Evolutionary conservation across 2,888 invertebrate species (phyloP).

Genomic region (Liodrosophila aerea): DNA sequence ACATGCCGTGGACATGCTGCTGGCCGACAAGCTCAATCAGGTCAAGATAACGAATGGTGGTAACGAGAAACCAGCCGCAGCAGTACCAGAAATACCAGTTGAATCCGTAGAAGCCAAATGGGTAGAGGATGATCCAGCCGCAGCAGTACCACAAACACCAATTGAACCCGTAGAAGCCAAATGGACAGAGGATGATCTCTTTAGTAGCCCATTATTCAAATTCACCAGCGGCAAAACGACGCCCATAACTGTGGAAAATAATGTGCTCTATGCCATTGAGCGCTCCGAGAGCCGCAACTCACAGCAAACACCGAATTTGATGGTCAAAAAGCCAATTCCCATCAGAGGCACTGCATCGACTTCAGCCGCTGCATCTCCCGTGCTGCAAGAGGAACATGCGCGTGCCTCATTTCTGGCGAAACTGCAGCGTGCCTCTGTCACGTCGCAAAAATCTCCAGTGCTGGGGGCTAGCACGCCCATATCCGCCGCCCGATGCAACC

Average conservation of each 20-base stretch:
- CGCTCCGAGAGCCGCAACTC: constrained; percentile 74
- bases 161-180: no score
- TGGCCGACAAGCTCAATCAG: constrained; percentile 73
- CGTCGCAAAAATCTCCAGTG: constrained; percentile 28
- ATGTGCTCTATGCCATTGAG: constrained; percentile 77
- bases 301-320: constrained; percentile 25
- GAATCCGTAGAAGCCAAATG: constrained; percentile 3
- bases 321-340: constrained; percentile 73
- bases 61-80: constrained; percentile 26
- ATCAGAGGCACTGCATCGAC: constrained; percentile 38
- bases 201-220: constrained; percentile 7
- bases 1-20: constrained; percentile 76
- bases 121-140: constrained; percentile 12
- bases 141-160: no score
- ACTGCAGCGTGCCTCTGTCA: constrained; percentile 63
- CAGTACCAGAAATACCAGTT: no score
- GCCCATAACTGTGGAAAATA: constrained; percentile 74
- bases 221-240: constrained; percentile 48
- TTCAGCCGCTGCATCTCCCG: background rate
- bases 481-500: constrained; percentile 78
- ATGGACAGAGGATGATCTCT: constrained; percentile 7
- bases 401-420: constrained; percentile 71
- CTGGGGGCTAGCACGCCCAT: constrained; percentile 40
- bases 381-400: constrained; percentile 45
- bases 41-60: constrained; percentile 52